Evolutionary conservation across 1,140 invertebrate genomes (phyloP), one percentile per base, ranked within the genome.

Genomic region (Euwallacea fornicatus): DNA sequence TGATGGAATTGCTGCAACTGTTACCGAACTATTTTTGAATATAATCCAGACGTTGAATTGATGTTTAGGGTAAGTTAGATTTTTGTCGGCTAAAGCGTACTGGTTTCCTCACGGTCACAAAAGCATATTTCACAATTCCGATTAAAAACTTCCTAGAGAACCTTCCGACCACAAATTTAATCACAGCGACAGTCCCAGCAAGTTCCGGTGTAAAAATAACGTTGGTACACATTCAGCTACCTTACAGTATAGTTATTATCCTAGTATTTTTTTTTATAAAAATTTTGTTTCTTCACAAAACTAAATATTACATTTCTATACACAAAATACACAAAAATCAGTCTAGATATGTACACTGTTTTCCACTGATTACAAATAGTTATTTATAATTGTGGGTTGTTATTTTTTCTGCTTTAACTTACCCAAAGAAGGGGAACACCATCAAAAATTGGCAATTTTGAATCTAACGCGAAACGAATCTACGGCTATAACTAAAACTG

Each of bases 301-400:
- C 66, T 66, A 75, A 73, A 72, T 66, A 66, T 60, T 73, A 71
- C 54, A 60, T 70, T 74, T 73, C 72, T 76, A 75, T 77, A 75
- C 75, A 77, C 72, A 72, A 77, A 77, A 77, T 77, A 76, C 76
- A 77, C 75, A 76, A 76, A 76, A 66, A 69, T 77, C 75, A 76
- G 75, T 77, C 75, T 77, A 77, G 75, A 77, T 77, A 77, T 77
- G 76, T 77, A 77, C 75, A 77, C 70, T 43, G 71, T 75, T 65
- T 69, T 65, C 72, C 71, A 71, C 68, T 75, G 66, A 66, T 71
- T 71, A 71, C 56, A 66, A 72, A 73, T 66, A 72, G 42, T 72
- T 33, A 74, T 64, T 67, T 66, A 71, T 74, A 75, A 70, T 74
- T 66, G 60, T 74, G 60, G 61, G 55, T 21, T 58, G 13, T 58